Conservation (phyloP, 2,797 vertebrate species). For the Etheostoma nigrum region DNA sequence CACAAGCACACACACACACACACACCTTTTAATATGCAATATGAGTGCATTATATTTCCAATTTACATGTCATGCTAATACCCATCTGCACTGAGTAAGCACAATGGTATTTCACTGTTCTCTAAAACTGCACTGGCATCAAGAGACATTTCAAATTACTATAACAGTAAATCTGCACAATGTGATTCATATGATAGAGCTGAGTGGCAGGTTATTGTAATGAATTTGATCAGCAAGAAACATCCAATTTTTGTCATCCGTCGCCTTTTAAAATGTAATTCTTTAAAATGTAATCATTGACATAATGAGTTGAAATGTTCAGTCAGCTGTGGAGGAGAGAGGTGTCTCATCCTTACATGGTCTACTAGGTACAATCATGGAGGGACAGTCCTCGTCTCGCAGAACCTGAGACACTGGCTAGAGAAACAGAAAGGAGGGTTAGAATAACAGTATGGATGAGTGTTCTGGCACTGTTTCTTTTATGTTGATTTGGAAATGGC, state of each 20-base stretch:
- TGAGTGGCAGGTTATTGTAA: background rate
- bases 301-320: background rate
- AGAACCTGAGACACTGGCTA: slow-evolving; percentile 89
- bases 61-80: background rate
- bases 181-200: background rate
- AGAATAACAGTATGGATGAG: background rate
- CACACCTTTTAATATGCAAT: background rate
- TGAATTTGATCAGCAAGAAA: background rate
- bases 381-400: slow-evolving; percentile 91
- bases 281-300: too few relatives aligned
- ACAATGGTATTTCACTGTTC: background rate
- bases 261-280: too few relatives aligned
- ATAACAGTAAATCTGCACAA: too few relatives aligned
- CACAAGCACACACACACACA: background rate
- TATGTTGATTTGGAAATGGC: too few relatives aligned
- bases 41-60: background rate
- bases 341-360: slow-evolving; percentile 85
- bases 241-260: background rate
- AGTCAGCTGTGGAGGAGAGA: background rate
- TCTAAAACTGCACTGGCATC: background rate
- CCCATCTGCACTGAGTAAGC: background rate
- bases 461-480: background rate
- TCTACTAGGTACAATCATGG: slow-evolving; percentile 91
- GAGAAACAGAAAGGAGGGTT: slow-evolving; percentile 38
- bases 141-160: background rate